phyloP scores from a whole-genome alignment of 1,140 invertebrate genomes.

The Wasmannia auropunctata region DNA sequence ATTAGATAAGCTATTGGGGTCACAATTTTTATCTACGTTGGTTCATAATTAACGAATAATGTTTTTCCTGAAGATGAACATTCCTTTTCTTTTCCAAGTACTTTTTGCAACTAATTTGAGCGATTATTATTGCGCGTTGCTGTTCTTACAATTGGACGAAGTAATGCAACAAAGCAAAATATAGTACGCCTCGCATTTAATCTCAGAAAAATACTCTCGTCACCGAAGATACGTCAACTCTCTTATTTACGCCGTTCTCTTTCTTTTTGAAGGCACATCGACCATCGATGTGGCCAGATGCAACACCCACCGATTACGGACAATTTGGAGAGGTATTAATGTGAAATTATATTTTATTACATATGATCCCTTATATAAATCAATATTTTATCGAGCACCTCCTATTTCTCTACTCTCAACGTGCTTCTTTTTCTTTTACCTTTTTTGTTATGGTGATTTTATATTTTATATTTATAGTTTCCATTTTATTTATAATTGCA shows the following conservation, averaged over 20 bases:
- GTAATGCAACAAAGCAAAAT: not conserved
- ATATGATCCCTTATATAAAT: not conserved
- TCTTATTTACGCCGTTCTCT: not conserved
- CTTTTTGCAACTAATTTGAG: not conserved
- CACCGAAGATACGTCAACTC: not conserved
- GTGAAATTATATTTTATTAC: not conserved
- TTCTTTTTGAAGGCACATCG: not conserved
- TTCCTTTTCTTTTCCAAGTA: not conserved
- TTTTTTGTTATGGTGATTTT: not conserved
- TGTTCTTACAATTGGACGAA: not conserved
- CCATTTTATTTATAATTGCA: not conserved
- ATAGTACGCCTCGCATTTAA: not conserved
- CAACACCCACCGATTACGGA: not conserved
- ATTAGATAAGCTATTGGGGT: not conserved
- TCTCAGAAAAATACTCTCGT: not conserved
- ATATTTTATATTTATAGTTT: not conserved
- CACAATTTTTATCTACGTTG: not conserved
- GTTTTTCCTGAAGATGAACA: not conserved
- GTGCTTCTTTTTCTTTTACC: not conserved
- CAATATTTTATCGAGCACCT: not conserved
- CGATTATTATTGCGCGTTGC: not conserved
- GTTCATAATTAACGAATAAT: not conserved
- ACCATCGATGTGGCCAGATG: not conserved
- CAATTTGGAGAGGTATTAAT: constrained; percentile 34
- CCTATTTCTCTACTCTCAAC: not conserved